Conservation (phyloP, 2,797 vertebrate genomes). For the Coracias cyanogaster region DNA sequence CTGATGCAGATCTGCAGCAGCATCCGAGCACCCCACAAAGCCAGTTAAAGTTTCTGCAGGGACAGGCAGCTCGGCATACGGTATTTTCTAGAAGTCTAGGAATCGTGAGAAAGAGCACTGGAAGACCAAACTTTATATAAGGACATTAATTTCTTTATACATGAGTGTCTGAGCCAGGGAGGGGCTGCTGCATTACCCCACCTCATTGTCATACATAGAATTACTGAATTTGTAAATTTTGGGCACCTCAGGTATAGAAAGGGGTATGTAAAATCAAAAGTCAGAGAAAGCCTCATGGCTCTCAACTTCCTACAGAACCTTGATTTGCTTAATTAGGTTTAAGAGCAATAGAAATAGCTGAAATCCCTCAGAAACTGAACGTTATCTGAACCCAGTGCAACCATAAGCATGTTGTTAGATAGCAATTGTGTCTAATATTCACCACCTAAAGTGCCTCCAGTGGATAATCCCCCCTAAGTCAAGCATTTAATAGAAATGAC, state of each 20-base stretch:
- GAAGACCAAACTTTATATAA: not conserved
- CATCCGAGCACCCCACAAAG: not conserved
- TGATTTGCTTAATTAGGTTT: slow-evolving; percentile 9
- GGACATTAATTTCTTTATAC: not conserved
- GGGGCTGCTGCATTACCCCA: not conserved
- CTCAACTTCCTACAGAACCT: not conserved
- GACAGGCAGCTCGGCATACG: not conserved
- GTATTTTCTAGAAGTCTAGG: not conserved
- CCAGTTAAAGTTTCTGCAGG: not conserved
- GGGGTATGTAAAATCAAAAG: not conserved
- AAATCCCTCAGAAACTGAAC: slow-evolving; percentile 40
- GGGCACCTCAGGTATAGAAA: not conserved
- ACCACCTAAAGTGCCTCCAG: not conserved
- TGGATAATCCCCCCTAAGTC: not conserved
- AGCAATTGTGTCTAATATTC: not conserved
- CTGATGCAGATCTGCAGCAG: not conserved
- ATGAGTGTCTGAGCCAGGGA: not conserved
- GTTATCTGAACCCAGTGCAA: not conserved
- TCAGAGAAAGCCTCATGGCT: not conserved
- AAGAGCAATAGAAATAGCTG: not conserved
- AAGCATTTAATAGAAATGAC: not conserved
- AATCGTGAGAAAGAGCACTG: not conserved
- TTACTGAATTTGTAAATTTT: not conserved
- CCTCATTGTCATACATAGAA: accelerated
- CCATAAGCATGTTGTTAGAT: slow-evolving; percentile 15